Evolutionary conservation across 2,888 invertebrate species (phyloP).

Genomic region (Calameuta idolon): DNA sequence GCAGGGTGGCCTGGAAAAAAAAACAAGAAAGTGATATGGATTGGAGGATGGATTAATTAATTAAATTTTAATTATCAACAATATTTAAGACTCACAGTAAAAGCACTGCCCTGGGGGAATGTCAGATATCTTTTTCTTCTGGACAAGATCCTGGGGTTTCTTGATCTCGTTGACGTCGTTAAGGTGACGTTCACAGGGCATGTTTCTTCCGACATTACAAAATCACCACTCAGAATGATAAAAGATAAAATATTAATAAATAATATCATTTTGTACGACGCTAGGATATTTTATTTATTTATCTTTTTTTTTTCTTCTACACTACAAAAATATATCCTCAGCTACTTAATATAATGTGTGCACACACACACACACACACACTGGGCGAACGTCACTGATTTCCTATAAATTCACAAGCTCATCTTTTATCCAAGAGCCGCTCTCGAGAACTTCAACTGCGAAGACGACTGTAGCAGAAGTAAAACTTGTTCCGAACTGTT

Average conservation of each 20-base stretch:
- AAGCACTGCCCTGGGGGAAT: slow-evolving; percentile 67
- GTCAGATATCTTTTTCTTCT: slow-evolving; percentile 60
- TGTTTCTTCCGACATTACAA: background rate
- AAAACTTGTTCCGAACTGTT: background rate
- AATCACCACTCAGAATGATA: background rate
- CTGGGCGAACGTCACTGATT: background rate
- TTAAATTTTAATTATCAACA: background rate
- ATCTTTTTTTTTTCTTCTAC: background rate
- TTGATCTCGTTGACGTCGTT: slow-evolving; percentile 15
- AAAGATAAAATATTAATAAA: background rate
- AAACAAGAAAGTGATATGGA: slow-evolving; percentile 30
- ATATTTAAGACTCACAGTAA: slow-evolving; percentile 54
- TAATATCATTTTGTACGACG: background rate
- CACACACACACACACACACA: background rate
- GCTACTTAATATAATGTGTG: background rate
- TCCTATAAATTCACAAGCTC: background rate
- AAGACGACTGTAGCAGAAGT: background rate
- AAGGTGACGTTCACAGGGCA: slow-evolving; percentile 41
- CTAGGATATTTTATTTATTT: background rate
- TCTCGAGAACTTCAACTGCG: background rate
- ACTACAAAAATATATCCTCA: background rate
- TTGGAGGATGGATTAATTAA: background rate
- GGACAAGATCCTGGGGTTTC: slow-evolving; percentile 46
- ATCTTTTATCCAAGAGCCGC: background rate
- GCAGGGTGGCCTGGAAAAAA: slow-evolving; percentile 70